These are phyloP conservation scores for Apistogramma diplotaenia DNA, from an alignment of 2,113 vertebrate genomes.

Conservation along the genomic window DNA sequence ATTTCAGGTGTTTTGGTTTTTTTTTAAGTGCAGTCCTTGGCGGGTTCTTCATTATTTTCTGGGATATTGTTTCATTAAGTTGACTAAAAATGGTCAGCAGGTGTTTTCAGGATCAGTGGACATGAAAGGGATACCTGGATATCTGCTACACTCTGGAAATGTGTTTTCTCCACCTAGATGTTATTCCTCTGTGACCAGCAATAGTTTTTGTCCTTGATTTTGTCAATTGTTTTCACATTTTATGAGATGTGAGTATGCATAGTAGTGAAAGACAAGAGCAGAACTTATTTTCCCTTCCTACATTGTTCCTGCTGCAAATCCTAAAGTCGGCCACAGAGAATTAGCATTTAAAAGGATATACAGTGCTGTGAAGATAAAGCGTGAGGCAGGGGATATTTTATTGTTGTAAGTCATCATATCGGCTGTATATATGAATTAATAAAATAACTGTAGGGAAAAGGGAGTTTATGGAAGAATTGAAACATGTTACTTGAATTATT, in stretches of 20 bases:
- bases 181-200: background rate
- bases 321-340: background rate
- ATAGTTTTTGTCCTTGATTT: background rate
- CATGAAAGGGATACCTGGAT: background rate
- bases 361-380: background rate
- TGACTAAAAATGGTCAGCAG: background rate
- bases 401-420: background rate
- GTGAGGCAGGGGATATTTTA: background rate
- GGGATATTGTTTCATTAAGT: background rate
- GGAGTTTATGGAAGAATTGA: background rate
- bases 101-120: background rate
- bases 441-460: background rate
- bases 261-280: background rate
- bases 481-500: background rate
- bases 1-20: background rate
- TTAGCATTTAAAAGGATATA: slow-evolving; percentile 30
- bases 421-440: background rate
- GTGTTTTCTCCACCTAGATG: slow-evolving; percentile 16
- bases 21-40: background rate
- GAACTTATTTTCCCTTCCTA: background rate
- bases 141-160: background rate
- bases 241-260: background rate
- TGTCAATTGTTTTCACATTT: background rate
- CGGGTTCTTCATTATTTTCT: background rate
- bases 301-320: slow-evolving; percentile 8